phyloP scores from a whole-genome alignment of 2,888 invertebrate species.

The Pantelozetes paolii region DNA sequence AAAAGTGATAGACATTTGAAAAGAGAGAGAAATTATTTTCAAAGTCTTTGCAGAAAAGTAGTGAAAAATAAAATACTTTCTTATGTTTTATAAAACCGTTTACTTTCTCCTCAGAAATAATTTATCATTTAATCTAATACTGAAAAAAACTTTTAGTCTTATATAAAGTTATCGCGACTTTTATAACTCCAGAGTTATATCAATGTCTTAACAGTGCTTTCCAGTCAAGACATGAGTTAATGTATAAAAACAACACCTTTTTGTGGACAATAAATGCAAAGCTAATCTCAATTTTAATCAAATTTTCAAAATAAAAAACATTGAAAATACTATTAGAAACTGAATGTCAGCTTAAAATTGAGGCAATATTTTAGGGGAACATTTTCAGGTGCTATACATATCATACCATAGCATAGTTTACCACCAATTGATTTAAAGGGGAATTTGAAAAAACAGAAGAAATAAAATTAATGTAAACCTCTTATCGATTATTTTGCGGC shows the following conservation, averaged over 20 bases:
- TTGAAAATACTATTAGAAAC: background rate
- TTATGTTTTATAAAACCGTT: background rate
- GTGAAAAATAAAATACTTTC: background rate
- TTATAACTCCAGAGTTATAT: no score
- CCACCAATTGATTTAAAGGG: no score
- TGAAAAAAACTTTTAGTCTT: no score
- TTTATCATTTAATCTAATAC: background rate
- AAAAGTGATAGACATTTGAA: background rate
- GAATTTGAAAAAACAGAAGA: background rate
- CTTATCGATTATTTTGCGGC: background rate
- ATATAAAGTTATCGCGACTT: no score
- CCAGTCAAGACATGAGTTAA: background rate
- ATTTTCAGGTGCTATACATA: no score
- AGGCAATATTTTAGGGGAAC: no score
- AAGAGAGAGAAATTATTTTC: background rate
- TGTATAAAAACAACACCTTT: conserved; percentile 1
- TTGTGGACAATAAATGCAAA: background rate
- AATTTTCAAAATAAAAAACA: background rate
- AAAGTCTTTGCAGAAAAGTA: background rate
- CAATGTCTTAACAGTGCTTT: no score
- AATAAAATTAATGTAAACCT: background rate
- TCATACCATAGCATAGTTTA: no score
- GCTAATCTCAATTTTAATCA: background rate
- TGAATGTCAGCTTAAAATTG: no score
- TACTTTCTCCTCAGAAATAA: background rate